Base-by-base conservation (phyloP, 2,797 vertebrate genomes). In the Avahi laniger region DNA sequence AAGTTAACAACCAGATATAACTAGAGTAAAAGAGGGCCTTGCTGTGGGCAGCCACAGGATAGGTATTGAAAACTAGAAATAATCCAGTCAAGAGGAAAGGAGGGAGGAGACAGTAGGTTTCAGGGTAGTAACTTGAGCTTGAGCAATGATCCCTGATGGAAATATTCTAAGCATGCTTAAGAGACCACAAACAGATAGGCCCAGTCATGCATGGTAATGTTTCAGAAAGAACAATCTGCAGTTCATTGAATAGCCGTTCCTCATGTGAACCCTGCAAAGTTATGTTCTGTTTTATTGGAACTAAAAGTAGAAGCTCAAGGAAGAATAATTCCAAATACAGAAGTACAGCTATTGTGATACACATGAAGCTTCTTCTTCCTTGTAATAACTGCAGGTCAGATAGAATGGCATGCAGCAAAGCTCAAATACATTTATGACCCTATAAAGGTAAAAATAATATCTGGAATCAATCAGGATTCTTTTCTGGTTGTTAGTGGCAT, bases 91-190 rank as follows among this genome's bases (percentile, higher is more conserved):
- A 69, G 4, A 63, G n/a, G 8, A 57, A 67, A 80, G 26, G 46
- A 87, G 0, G n/a, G 46, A 87, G 1, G 9, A n/a, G 91, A 8
- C 15, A 50, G 22, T 80, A 78, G 33, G 69, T 85, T 93, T 90
- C 46, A 70, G 57, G 20, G 24, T 78, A 76, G 59, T 81, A 63
- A 92, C 70, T 93, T 76, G 18, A 96, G 67, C 38, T 63, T 92
- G 33, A 96, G 52, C 73, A 90, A 46, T 93, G 91, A 83, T 86
- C 81, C 61, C 91, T 73, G 81, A 93, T 54, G 11, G 24, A 89
- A 95, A 30, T 93, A 91, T 61, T 79, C 72, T 75, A 93, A 88
- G 61, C 61, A 93, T 91, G 59, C 76, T 93, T 97, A 91, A 82
- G 67, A 93, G 78, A 89, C 12, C 63, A 91, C 43, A 84, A 30